phyloP scores from a whole-genome alignment of 2,888 invertebrate genomes.

The Erebia ligea region DNA sequence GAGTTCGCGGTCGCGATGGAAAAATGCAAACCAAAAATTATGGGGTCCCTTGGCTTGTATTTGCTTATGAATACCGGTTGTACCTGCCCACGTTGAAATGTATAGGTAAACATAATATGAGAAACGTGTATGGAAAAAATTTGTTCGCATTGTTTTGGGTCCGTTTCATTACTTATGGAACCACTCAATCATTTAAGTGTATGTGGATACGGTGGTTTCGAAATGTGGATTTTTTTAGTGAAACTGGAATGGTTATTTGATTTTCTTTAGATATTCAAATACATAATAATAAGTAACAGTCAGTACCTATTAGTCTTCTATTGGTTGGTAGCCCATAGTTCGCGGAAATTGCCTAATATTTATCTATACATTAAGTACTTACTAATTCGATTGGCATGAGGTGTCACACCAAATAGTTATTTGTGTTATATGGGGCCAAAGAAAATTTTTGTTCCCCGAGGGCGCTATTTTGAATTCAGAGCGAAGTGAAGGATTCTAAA shows the following conservation, averaged over 20 bases:
- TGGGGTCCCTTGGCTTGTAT: conserved; percentile 81
- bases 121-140: conserved; percentile 56
- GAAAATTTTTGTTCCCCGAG: too few relatives aligned
- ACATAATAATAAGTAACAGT: not conserved
- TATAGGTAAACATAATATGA: conserved; percentile 73
- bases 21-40: conserved; percentile 84
- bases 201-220: conserved; percentile 34
- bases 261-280: conserved; percentile 1
- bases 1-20: conserved; percentile 83
- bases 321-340: not conserved
- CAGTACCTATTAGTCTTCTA: not conserved
- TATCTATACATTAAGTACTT: too few relatives aligned
- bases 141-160: conserved; percentile 43
- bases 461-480: too few relatives aligned
- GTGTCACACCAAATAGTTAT: too few relatives aligned
- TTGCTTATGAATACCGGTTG: conserved; percentile 79
- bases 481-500: too few relatives aligned
- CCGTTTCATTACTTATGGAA: conserved; percentile 47
- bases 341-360: too few relatives aligned
- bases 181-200: conserved; percentile 46
- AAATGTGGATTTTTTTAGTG: conserved; percentile 31
- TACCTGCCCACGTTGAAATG: conserved; percentile 67
- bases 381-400: too few relatives aligned
- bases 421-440: too few relatives aligned
- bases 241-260: conserved; percentile 17